Conservation (phyloP, 1,140 invertebrate species). For the Drosophila gunungcola region DNA sequence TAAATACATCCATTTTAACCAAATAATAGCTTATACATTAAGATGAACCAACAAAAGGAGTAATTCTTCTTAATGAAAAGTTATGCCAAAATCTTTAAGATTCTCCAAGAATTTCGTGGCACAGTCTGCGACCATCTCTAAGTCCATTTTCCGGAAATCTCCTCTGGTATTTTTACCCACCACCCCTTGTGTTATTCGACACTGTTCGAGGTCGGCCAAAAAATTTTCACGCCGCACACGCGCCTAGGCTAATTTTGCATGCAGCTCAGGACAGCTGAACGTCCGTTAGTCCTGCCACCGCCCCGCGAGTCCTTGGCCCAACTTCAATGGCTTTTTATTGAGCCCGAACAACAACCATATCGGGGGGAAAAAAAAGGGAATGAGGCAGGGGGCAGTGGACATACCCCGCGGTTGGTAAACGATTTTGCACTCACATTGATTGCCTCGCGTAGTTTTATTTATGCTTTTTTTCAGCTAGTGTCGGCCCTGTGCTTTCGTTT, state of each 20-base stretch:
- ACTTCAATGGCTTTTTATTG: conserved; percentile 59
- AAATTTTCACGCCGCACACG: conserved; percentile 80
- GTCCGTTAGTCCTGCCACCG: conserved; percentile 45
- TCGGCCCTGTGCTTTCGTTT: conserved; percentile 23
- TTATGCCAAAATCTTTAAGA: not conserved
- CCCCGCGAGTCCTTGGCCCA: not conserved
- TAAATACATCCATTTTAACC: no score
- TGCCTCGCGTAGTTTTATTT: conserved; percentile 80
- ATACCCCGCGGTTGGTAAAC: conserved; percentile 76
- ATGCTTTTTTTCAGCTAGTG: conserved; percentile 63
- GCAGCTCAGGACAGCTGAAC: conserved; percentile 72
- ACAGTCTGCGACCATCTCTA: conserved; percentile 26
- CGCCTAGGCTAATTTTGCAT: conserved; percentile 77
- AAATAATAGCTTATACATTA: no score
- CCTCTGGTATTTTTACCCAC: not conserved
- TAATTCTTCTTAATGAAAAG: not conserved
- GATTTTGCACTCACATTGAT: conserved; percentile 81
- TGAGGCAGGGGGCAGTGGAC: conserved; percentile 41
- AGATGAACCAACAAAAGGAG: no score
- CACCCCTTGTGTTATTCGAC: conserved; percentile 38
- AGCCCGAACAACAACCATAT: conserved; percentile 44
- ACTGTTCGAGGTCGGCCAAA: conserved; percentile 50
- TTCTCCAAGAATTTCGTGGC: not conserved
- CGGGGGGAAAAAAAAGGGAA: not conserved
- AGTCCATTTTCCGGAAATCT: conserved; percentile 5